These are phyloP conservation scores for Thamnophis sirtalis DNA, from an alignment of 2,113 vertebrate genomes.

Conservation along the genomic window DNA sequence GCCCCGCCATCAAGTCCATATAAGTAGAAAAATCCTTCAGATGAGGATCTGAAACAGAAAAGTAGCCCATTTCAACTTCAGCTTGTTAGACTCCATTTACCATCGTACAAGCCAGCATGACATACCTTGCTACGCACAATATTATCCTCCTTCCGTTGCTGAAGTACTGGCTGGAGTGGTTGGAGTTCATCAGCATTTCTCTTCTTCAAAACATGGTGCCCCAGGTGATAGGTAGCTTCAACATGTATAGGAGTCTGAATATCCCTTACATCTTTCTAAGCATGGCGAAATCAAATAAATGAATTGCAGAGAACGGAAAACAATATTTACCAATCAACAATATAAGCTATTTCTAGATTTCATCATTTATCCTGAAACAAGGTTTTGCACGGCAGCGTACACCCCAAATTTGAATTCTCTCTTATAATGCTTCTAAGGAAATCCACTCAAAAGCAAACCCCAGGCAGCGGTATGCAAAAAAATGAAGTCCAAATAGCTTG, in stretches of 20 bases:
- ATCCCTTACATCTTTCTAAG: slow-evolving; percentile 89
- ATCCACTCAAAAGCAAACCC: not conserved
- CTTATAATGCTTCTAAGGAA: not conserved
- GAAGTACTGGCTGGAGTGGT: slow-evolving; percentile 85
- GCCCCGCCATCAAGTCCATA: not conserved
- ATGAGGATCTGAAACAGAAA: not conserved
- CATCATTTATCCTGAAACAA: not conserved
- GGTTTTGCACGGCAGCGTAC: not conserved
- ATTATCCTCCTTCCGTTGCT: slow-evolving; percentile 72
- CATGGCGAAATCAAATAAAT: slow-evolving; percentile 64
- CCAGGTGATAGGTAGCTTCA: slow-evolving; percentile 80
- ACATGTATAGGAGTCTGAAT: slow-evolving; percentile 85
- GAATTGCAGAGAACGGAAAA: slow-evolving; percentile 50
- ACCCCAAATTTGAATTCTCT: not conserved
- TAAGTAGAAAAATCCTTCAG: not conserved
- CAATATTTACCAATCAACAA: not conserved
- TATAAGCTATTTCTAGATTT: not conserved
- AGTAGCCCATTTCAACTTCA: not conserved
- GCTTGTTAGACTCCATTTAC: not conserved
- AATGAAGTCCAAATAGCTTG: not conserved
- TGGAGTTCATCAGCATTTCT: slow-evolving; percentile 62
- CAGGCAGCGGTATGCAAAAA: not conserved
- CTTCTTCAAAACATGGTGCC: slow-evolving; percentile 64
- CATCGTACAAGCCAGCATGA: not conserved
- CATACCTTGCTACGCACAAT: slow-evolving; percentile 80